These are phyloP conservation scores for Temnothorax curvispinosus DNA, from an alignment of 1,140 invertebrate species.

Conservation along the genomic window DNA sequence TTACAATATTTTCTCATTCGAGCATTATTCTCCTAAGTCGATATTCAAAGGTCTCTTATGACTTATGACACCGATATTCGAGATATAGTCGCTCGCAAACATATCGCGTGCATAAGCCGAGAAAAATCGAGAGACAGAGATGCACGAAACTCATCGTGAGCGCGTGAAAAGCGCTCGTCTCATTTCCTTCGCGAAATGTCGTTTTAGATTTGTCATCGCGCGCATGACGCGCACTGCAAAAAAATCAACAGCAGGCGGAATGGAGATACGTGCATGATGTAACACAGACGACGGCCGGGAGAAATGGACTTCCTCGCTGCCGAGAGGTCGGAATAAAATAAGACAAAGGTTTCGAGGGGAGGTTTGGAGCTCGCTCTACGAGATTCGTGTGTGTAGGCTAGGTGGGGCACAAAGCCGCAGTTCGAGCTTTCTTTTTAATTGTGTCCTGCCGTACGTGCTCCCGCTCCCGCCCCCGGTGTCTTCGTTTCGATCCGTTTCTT, in stretches of 20 bases:
- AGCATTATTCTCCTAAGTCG: background rate
- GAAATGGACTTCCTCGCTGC: slow-evolving; percentile 5
- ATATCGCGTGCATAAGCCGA: background rate
- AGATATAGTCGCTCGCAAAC: slow-evolving; percentile 12
- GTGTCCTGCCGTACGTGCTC: slow-evolving; percentile 62
- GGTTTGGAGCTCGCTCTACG: slow-evolving; percentile 64
- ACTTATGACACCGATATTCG: background rate
- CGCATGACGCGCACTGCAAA: slow-evolving; percentile 29
- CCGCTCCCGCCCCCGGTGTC: background rate
- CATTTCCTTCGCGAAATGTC: slow-evolving; percentile 51
- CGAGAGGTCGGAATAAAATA: slow-evolving; percentile 72
- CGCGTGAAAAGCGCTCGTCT: slow-evolving; percentile 26
- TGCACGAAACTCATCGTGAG: background rate
- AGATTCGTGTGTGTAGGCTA: slow-evolving; percentile 33
- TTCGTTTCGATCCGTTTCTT: slow-evolving; percentile 21
- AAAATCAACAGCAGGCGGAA: slow-evolving; percentile 51
- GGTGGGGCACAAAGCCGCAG: slow-evolving; percentile 72
- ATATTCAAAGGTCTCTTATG: background rate
- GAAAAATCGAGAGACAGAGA: background rate
- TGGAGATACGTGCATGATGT: background rate
- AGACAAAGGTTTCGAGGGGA: slow-evolving; percentile 69
- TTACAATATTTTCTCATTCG: background rate
- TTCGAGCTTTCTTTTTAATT: slow-evolving; percentile 80
- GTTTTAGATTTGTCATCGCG: slow-evolving; percentile 36
- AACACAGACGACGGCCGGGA: background rate